phyloP scores from a whole-genome alignment of 2,113 vertebrate genomes.

The Boulengeromyrus knoepffleri region DNA sequence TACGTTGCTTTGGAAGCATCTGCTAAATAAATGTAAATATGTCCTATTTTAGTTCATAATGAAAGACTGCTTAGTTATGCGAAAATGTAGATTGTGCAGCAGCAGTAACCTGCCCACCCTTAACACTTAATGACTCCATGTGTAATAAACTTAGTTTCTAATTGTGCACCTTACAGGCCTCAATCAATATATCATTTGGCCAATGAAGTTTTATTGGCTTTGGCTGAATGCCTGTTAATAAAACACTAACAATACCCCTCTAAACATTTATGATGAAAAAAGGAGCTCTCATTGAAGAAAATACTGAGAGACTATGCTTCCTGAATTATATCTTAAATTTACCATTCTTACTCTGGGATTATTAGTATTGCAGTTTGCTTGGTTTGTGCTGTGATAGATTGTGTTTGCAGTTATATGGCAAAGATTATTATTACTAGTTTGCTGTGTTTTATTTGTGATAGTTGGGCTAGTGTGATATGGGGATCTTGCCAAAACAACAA shows the following conservation, averaged over 20 bases:
- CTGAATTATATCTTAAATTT: neutral
- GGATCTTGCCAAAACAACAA: neutral
- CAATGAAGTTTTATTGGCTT: neutral
- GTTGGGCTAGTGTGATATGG: neutral
- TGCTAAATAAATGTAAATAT: conserved; percentile 4
- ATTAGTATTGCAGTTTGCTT: neutral
- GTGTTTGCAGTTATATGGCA: neutral
- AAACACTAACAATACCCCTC: neutral
- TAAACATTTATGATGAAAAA: neutral
- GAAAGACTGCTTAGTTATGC: neutral
- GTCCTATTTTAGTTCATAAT: neutral
- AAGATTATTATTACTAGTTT: neutral
- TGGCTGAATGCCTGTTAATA: neutral
- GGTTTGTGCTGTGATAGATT: neutral
- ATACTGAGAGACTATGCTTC: neutral
- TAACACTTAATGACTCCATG: neutral
- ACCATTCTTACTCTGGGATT: neutral
- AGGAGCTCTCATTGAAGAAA: neutral
- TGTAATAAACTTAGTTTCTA: neutral
- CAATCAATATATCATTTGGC: neutral
- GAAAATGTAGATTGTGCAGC: neutral
- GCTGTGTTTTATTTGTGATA: neutral
- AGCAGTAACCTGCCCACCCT: neutral
- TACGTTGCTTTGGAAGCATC: neutral
- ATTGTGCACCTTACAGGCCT: neutral